Conservation (phyloP, 2,888 invertebrate genomes). For the Ectemnius cavifrons region DNA sequence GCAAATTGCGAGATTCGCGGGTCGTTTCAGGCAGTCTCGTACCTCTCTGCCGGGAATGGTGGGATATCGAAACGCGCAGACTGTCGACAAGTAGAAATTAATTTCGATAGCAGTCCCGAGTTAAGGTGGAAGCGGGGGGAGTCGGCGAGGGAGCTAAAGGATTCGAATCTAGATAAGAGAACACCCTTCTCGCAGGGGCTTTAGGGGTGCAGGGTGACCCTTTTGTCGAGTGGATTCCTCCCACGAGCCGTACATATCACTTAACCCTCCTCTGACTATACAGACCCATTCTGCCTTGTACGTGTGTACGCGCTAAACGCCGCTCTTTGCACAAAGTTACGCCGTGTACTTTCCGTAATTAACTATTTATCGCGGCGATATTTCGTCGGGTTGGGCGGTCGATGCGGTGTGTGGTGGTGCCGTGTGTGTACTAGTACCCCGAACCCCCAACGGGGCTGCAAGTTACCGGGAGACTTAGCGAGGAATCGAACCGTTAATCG, state of each 20-base stretch:
- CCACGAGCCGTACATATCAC: constrained; percentile 56
- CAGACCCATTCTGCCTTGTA: constrained; percentile 19
- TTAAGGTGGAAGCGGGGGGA: constrained; percentile 1
- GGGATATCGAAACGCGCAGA: too few relatives aligned
- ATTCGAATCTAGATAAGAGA: constrained; percentile 61
- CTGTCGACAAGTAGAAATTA: constrained; percentile 58
- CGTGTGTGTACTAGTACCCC: not conserved
- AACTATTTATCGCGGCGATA: constrained; percentile 44
- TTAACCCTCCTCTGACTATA: constrained; percentile 56
- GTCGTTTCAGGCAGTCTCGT: not conserved
- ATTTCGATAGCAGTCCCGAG: constrained; percentile 53
- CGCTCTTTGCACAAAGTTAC: constrained; percentile 41
- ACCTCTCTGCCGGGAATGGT: too few relatives aligned
- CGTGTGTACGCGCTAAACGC: constrained; percentile 39
- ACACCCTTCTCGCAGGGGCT: constrained; percentile 40
- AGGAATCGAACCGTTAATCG: constrained; percentile 14
- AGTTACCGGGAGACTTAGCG: constrained; percentile 37
- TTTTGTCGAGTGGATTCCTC: constrained; percentile 56
- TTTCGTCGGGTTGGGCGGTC: constrained; percentile 27
- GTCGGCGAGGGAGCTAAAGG: constrained; percentile 11
- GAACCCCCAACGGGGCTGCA: constrained; percentile 6
- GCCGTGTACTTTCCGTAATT: constrained; percentile 43
- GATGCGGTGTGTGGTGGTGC: too few relatives aligned
- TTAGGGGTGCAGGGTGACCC: constrained; percentile 55
- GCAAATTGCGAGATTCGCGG: constrained; percentile 13